Conservation (phyloP, 2,113 vertebrate genomes). For the Cettia cetti region DNA sequence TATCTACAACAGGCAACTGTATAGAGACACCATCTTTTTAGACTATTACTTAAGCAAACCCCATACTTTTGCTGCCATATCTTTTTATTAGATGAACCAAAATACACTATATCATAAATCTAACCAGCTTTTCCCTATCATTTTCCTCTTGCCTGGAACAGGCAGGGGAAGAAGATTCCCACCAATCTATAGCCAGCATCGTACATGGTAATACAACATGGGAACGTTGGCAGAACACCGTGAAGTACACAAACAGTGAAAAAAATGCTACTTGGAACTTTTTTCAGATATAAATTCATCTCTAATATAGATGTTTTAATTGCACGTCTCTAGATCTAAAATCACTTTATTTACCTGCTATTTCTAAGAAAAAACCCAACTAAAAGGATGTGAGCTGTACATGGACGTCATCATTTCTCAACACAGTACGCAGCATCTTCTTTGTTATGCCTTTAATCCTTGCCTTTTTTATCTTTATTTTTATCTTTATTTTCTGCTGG, state of each 20-base stretch:
- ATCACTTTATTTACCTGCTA: not conserved
- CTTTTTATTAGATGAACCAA: not conserved
- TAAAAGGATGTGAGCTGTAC: not conserved
- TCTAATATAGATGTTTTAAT: not conserved
- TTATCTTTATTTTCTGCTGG: not conserved
- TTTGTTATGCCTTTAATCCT: not conserved
- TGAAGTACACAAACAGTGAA: not conserved
- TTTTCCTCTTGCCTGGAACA: not conserved
- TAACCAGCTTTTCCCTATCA: not conserved
- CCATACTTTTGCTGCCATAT: not conserved
- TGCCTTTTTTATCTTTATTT: not conserved
- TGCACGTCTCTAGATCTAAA: not conserved
- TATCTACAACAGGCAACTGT: not conserved
- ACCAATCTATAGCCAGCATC: not conserved
- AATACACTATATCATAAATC: fast-evolving
- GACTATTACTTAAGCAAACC: not conserved
- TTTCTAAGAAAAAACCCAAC: not conserved
- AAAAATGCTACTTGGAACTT: not conserved
- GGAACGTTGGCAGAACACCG: fast-evolving
- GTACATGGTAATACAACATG: fast-evolving
- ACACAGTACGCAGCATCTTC: not conserved
- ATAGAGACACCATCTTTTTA: not conserved
- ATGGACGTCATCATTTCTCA: not conserved
- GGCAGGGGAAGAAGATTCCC: not conserved
- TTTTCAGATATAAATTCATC: not conserved